Evolutionary conservation across 2,797 vertebrate genomes (phyloP), one percentile per base, ranked within the genome.

Genomic region (Pogoniulus pusillus): DNA sequence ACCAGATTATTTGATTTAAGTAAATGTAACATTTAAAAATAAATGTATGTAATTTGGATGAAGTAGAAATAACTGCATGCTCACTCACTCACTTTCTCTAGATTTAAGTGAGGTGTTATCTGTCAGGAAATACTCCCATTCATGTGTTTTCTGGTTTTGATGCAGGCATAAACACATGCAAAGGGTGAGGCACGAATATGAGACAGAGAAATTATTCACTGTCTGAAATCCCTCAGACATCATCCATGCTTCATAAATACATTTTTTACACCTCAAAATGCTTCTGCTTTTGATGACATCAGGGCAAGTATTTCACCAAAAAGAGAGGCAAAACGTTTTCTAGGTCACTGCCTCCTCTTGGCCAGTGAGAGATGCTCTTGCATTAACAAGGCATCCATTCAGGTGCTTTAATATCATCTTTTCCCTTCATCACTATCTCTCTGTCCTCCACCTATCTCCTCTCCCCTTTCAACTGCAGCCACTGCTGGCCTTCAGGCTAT

Each of bases 361-460:
- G 54, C 85, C 94, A 93, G 89, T 0, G 37, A 94, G 92, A 89
- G 91, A 93, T 95, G 93, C 91, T 93, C 89, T 96, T 94, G 91
- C 65, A 81, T 79, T 78, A 68, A 66, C 16, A 69, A 85, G 92
- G 59, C 16, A 72, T 63, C 16, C 2, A 1, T 72, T 59, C 47
- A 55, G 39, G 62, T 53, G 19, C 59, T 77, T 58, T 6, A 58
- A 19, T 51, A 41, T 68, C 63, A 72, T 73, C 59, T 26, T 79
- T 11, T 80, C 53, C 26, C 59, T 68, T 57, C 82, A 30, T 66
- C 64, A 49, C 19, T 26, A 29, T 11, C 12, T 22, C 23, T 63
- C 17, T 83, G 43, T 73, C 47, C 51, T 66, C 70, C 35, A n/a
- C 12, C 35, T 71, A 12, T 16, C 26, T 60, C 12, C 23, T 39